phyloP scores from a whole-genome alignment of 30 jellyfish, hydroid and myxozoan species.

The Cassiopea xamachana region DNA sequence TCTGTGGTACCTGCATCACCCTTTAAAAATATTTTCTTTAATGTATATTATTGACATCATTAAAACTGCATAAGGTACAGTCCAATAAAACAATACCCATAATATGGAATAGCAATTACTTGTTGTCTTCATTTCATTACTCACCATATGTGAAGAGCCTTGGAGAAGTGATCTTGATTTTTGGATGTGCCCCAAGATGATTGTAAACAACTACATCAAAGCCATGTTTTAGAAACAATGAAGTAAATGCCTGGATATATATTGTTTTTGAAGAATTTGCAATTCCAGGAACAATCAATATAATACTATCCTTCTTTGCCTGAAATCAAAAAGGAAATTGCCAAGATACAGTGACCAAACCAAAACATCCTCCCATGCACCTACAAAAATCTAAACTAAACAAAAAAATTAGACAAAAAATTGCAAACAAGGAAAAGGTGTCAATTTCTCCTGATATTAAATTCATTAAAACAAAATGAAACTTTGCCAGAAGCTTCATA shows the following conservation, averaged over 20 bases:
- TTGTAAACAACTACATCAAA: slow-evolving; percentile 84
- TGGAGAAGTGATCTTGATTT: slow-evolving; percentile 75
- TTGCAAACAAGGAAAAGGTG: too few relatives aligned
- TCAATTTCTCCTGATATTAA: too few relatives aligned
- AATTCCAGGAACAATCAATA: slow-evolving; percentile 92
- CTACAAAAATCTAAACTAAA: too few relatives aligned
- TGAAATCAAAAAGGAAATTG: neutral
- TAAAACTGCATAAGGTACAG: too few relatives aligned
- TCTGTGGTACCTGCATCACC: too few relatives aligned
- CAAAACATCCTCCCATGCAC: too few relatives aligned
- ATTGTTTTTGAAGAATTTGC: slow-evolving; percentile 82
- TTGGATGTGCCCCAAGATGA: slow-evolving; percentile 90
- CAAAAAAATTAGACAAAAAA: too few relatives aligned
- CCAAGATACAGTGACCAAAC: neutral
- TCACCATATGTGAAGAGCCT: slow-evolving; percentile 90
- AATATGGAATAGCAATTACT: neutral
- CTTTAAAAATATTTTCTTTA: too few relatives aligned
- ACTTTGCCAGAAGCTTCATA: too few relatives aligned
- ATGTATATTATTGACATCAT: too few relatives aligned
- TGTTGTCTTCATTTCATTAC: neutral
- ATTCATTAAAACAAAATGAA: too few relatives aligned
- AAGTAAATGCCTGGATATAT: slow-evolving; percentile 72
- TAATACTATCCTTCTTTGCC: slow-evolving; percentile 31
- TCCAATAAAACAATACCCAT: neutral
- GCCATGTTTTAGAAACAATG: slow-evolving; percentile 57